phyloP scores from a whole-genome alignment of 2,113 vertebrate species.

The Anhinga rufa region DNA sequence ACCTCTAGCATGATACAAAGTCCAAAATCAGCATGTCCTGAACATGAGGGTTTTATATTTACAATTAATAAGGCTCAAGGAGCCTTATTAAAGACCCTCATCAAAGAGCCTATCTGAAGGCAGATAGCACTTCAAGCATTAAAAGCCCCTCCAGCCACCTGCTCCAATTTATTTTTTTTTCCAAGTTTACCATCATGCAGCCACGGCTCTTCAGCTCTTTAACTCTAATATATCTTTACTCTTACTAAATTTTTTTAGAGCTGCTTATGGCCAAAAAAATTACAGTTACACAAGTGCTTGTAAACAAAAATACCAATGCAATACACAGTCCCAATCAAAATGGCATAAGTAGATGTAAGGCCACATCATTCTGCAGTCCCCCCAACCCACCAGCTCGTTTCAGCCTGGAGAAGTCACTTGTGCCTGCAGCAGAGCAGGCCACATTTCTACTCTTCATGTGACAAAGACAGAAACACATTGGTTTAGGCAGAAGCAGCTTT shows the following conservation, averaged over 20 bases:
- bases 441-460: not conserved
- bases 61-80: not conserved
- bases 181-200: not conserved
- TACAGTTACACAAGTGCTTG: not conserved
- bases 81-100: not conserved
- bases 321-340: not conserved
- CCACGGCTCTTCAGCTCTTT: not conserved
- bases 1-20: not conserved
- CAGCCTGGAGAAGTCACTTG: not conserved
- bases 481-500: slow-evolving; percentile 46
- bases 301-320: not conserved
- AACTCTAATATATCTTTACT: not conserved
- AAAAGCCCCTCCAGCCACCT: not conserved
- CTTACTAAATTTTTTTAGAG: not conserved
- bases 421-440: not conserved
- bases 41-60: not conserved
- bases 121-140: not conserved
- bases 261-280: not conserved
- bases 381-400: not conserved
- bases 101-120: not conserved
- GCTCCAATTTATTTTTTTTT: not conserved
- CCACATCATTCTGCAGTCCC: not conserved
- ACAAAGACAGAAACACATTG: slow-evolving; percentile 1
- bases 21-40: not conserved
- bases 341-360: not conserved